phyloP scores from a whole-genome alignment of 2,888 invertebrate genomes.

The Drosophila nr. perissopoda region DNA sequence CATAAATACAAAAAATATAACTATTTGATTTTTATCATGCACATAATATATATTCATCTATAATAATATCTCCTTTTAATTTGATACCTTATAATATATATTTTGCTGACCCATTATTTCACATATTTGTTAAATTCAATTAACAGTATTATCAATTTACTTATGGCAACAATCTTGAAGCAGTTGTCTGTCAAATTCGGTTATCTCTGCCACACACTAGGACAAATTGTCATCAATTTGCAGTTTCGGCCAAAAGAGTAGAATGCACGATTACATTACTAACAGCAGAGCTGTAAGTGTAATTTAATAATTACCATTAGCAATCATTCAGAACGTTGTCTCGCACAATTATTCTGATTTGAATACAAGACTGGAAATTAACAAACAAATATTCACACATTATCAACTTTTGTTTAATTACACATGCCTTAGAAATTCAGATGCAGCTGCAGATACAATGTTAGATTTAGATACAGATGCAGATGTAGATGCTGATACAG shows the following conservation, averaged over 20 bases:
- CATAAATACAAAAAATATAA: not conserved
- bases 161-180: constrained; percentile 21
- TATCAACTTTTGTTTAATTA: constrained; percentile 74
- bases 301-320: constrained; percentile 71
- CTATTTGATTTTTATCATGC: not conserved
- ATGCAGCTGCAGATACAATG: constrained; percentile 3
- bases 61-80: not conserved
- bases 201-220: constrained; percentile 4
- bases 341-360: constrained; percentile 1
- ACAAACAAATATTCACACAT: constrained; percentile 75
- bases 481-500: constrained; percentile 2
- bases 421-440: constrained; percentile 45
- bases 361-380: constrained; percentile 41
- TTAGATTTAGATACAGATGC: constrained; percentile 20
- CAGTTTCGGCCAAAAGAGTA: not conserved
- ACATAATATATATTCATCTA: not conserved
- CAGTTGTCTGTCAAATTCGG: constrained; percentile 21
- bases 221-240: constrained; percentile 1
- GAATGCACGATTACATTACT: not conserved
- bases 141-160: constrained; percentile 31
- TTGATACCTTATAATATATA: not conserved
- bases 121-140: constrained; percentile 27
- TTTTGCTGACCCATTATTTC: not conserved
- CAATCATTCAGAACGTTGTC: constrained; percentile 16
- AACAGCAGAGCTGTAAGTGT: constrained; percentile 47